Base-by-base conservation (phyloP, 2,888 invertebrate species). In the Sinohyriopsis cumingii region DNA sequence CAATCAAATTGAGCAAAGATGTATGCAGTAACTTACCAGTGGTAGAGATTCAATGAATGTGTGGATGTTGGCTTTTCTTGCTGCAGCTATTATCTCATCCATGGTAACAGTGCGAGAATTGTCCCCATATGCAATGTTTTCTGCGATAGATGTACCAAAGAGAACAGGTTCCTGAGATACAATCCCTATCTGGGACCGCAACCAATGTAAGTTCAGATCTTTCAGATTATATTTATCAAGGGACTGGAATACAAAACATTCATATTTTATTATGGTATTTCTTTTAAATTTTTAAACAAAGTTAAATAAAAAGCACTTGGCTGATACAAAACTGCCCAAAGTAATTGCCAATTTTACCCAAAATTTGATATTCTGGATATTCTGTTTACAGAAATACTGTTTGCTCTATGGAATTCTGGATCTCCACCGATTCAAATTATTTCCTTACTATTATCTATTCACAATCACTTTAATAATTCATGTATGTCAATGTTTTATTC, bases 101-200 rank as follows among this genome's bases (percentile, higher is more conserved):
- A 93, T 93, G 3, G 91, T 85, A 0, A 95, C 93, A 0, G 84
- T 87, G n/a, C 94, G 90, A 0, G 91, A 90, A 87, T 95, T 96
- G 87, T 96, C 95, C 5, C 98, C 98, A 86, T 98, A 98, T 0
- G 95, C 94, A 79, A 98, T 97, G 89, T 98, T 98, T 80, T 97
- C 95, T 0, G 92, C 93, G 70, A 98, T 96, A 15, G 95, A 95
- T 69, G 95, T 92, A 88, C 96, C 95, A 90, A 98, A 98, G 0
- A 98, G 92, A 1, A 95, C 94, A 0, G 97, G 98, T 86, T 98
- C 97, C 91, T 98, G 98, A 5, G 96, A 95, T 1, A 98, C 97
- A 74, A 97, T 94, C 5, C 96, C 96, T 72, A 98, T 93, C 77
- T 95, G 94, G 59, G 93, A 92, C 71, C 98, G 92, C 15, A 95